These are phyloP conservation scores for Drosophila biarmipes DNA, from an alignment of 1,140 invertebrate genomes.

Conservation along the genomic window DNA sequence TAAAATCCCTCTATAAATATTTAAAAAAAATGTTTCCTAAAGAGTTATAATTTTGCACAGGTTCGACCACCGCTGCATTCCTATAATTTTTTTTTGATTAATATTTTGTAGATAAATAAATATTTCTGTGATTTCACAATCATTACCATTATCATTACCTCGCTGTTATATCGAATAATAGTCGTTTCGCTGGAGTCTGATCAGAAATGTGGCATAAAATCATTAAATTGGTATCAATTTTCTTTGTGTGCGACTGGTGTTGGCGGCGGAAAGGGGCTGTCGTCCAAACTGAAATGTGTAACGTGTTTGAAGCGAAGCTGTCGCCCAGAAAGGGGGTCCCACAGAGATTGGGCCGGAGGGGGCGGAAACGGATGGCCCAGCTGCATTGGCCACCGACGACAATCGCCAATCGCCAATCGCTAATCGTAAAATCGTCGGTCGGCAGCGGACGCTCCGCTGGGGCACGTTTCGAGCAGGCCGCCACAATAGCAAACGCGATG, in stretches of 20 bases:
- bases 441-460: constrained; percentile 28
- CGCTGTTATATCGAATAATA: neutral
- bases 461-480: constrained; percentile 46
- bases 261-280: constrained; percentile 2
- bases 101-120: neutral
- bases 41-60: neutral
- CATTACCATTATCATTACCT: no score
- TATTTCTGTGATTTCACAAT: neutral
- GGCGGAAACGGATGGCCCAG: constrained; percentile 7
- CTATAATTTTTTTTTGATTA: no score
- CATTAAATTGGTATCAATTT: neutral
- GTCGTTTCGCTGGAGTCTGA: neutral
- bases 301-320: constrained; percentile 53
- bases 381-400: constrained; percentile 13
- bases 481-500: neutral
- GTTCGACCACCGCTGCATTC: no score
- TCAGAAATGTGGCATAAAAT: neutral
- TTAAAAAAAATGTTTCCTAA: no score
- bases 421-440: constrained; percentile 25
- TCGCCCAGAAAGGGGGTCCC: neutral
- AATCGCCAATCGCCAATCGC: constrained; percentile 23
- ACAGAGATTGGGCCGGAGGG: no score
- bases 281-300: constrained; percentile 63
- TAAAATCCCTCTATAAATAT: no score
- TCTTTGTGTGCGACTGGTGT: constrained; percentile 2